phyloP scores from a whole-genome alignment of 2,113 vertebrate genomes.

The Cervus canadensis region DNA sequence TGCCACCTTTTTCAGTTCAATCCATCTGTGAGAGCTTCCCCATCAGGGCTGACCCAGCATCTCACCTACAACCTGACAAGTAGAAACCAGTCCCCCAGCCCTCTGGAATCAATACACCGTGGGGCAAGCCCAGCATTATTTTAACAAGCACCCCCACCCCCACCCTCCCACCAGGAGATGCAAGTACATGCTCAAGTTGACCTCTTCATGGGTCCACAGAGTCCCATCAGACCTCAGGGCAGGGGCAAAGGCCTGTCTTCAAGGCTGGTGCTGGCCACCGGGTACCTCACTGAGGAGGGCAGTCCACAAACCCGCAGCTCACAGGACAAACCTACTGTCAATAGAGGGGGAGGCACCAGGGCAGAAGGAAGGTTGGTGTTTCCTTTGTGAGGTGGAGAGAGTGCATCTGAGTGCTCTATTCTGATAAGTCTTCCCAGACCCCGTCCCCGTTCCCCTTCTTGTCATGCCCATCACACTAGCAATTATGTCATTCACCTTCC shows the following conservation, averaged over 20 bases:
- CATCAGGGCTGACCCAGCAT: background rate
- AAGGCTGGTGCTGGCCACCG: background rate
- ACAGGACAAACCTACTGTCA: background rate
- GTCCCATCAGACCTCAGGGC: background rate
- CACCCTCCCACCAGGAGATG: background rate
- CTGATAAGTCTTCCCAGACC: background rate
- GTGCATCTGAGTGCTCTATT: background rate
- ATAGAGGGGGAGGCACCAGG: background rate
- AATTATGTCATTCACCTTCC: background rate
- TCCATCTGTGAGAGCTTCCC: background rate
- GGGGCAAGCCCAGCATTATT: background rate
- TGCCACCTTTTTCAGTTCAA: background rate
- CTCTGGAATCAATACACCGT: background rate
- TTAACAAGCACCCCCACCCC: background rate
- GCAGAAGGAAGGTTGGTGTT: too few species aligned
- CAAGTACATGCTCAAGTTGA: background rate
- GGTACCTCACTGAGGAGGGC: background rate
- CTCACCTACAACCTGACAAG: background rate
- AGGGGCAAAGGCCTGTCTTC: background rate
- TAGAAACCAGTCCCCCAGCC: background rate
- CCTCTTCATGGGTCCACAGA: background rate
- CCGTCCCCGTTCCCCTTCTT: accelerated
- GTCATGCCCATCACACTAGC: background rate
- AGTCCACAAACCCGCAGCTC: background rate
- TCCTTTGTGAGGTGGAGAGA: background rate